Conservation (phyloP, 2,888 invertebrate genomes). For the Drosophila conformis region DNA sequence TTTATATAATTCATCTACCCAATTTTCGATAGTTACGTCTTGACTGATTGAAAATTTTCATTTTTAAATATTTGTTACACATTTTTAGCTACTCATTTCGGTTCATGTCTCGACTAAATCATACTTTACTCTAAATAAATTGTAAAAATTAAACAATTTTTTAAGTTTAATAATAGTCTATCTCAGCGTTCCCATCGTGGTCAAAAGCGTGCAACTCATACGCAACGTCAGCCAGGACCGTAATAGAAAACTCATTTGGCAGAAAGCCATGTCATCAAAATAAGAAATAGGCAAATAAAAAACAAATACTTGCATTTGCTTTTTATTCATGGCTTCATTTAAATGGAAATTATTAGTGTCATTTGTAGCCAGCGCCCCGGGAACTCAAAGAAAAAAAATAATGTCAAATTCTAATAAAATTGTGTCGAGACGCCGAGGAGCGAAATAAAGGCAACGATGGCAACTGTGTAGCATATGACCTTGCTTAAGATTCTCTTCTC, state of each 20-base stretch:
- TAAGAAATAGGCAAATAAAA: constrained; percentile 28
- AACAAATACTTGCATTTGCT: constrained; percentile 58
- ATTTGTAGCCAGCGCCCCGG: constrained; percentile 63
- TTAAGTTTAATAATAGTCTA: not conserved
- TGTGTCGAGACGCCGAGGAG: constrained; percentile 34
- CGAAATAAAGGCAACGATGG: constrained; percentile 8
- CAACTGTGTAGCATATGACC: constrained; percentile 62
- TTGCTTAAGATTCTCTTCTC: constrained; percentile 52
- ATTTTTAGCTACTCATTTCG: not conserved
- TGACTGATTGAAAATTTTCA: not conserved
- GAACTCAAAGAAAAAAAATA: constrained; percentile 36
- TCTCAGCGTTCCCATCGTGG: not conserved
- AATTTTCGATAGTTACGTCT: not conserved
- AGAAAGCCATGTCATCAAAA: not conserved
- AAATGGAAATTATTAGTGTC: constrained; percentile 79
- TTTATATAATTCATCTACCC: not conserved
- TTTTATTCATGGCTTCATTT: constrained; percentile 73
- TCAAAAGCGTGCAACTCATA: not conserved
- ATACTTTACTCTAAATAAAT: not conserved
- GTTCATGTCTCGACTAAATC: not conserved
- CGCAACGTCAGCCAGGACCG: not conserved
- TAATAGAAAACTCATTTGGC: constrained; percentile 40
- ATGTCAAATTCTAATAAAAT: constrained; percentile 70
- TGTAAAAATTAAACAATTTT: not conserved
- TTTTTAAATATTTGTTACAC: not conserved